Base-by-base conservation (phyloP, 2,113 vertebrate genomes). In the Python bivittatus region DNA sequence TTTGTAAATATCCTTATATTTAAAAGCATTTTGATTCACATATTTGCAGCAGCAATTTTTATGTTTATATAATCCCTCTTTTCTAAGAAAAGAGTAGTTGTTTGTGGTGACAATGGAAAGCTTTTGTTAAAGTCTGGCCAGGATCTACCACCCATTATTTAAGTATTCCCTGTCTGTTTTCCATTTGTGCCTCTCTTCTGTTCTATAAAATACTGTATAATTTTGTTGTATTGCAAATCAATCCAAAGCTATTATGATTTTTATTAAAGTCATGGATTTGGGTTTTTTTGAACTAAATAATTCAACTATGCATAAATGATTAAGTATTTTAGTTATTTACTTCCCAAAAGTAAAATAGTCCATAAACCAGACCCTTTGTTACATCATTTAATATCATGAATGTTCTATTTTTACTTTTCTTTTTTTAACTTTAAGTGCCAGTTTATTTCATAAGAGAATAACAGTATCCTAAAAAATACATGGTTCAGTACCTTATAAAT, bases 321-420 rank as follows among this genome's bases (percentile, higher is more conserved):
- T 92, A 92, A 87, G 57, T 88, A 92, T 33, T 96, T 95, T 94
- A 96, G 93, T 96, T 94, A 96, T 93, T 86, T 91, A 53, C 27
- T 96, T 95, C 91, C 93, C 93, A 94, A 96, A 95, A 94, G 88
- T 33, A 11, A 68, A 60, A n/a, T n/a, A 90, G 20, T 57, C 52
- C 33, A 90, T 90, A 92, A 68, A 33, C 95, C 95, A 57, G 48
- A 84, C 94, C 92, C 90, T 95, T 92, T 48, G 33, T 94, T 38
- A 83, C 93, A 94, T 96, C 95, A 94, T 96, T 96, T 95, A 38
- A 88, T 93, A 95, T 27, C 38, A 60, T 64, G 52, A 58, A n/a
- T 23, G 53, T 38, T 88, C 9, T 79, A 57, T 88, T 38, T 42
- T 25, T 11, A 25, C 33, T 79, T 79, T 79, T 17, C 17, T 58